Percentiles rank a stretch among this genome's conserved stretches.
Conservation (phyloP, 2,113 vertebrate genomes). For the Gnathonemus echidnorhynchus region DNA sequence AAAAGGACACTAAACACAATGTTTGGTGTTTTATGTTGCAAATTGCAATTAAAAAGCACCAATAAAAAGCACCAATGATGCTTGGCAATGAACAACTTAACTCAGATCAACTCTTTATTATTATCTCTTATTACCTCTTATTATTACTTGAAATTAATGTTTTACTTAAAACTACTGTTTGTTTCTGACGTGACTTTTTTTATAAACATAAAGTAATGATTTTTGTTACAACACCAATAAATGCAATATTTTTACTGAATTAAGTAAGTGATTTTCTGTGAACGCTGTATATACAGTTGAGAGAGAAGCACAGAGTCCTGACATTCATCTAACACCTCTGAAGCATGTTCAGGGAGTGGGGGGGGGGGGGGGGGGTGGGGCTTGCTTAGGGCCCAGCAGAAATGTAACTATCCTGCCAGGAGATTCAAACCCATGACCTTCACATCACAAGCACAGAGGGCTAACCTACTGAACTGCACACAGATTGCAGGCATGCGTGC, state of each 20-base stretch:
- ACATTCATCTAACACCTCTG: background rate
- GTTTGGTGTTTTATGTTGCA: background rate
- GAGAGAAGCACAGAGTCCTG: background rate
- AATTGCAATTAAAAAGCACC: background rate
- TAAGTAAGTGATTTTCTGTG: background rate
- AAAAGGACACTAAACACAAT: background rate
- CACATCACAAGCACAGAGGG: background rate
- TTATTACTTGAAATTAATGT: background rate
- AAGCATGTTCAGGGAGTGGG: background rate
- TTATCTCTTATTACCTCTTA: background rate
- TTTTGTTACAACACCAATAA: background rate
- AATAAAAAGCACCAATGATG: background rate
- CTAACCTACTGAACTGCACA: background rate
- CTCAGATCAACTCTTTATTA: background rate
- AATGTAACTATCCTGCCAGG: background rate
- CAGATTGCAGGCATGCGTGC: background rate
- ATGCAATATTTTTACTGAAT: background rate
- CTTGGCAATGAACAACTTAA: background rate
- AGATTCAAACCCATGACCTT: background rate
- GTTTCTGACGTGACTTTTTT: background rate
- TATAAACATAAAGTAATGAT: background rate
- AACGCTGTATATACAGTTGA: background rate
- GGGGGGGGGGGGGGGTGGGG: too few relatives aligned
- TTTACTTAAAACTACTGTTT: background rate
- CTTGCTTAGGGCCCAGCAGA: background rate